phyloP scores from a whole-genome alignment of 30 jellyfish, hydroid and myxozoan species.

The Aurelia aurita complex sp. Pacific region DNA sequence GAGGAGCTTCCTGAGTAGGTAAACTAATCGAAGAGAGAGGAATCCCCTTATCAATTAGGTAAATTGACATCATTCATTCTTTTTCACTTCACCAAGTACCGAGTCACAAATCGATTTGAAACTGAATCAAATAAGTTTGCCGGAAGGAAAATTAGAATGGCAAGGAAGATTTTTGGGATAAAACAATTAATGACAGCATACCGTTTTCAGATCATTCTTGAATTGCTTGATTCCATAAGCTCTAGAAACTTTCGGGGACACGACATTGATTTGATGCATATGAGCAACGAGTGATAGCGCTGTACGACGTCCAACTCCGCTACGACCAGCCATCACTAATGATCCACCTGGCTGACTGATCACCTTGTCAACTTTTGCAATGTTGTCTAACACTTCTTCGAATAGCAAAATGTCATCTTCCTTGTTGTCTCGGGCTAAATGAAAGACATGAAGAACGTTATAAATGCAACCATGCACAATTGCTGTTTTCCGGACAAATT shows the following conservation, averaged over 20 bases:
- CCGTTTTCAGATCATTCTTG: conserved; percentile 83
- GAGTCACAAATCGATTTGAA: too few relatives aligned
- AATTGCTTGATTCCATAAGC: conserved; percentile 85
- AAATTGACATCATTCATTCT: too few relatives aligned
- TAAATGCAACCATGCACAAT: too few relatives aligned
- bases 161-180: neutral
- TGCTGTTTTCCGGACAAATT: too few relatives aligned
- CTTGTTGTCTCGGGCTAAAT: conserved; percentile 86
- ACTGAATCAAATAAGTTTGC: too few relatives aligned
- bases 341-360: conserved; percentile 94
- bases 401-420: conserved; percentile 81
- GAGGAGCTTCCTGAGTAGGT: too few relatives aligned
- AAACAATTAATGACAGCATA: neutral
- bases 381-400: conserved; percentile 81
- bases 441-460: too few relatives aligned
- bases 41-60: too few relatives aligned
- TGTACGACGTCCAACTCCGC: conserved; percentile 92
- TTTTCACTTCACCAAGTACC: too few relatives aligned
- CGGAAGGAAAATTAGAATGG: too few relatives aligned
- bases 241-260: conserved; percentile 83
- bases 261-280: conserved; percentile 84
- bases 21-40: too few relatives aligned
- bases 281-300: conserved; percentile 90
- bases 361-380: conserved; percentile 77
- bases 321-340: conserved; percentile 91